phyloP scores from a whole-genome alignment of 2,113 vertebrate species.

The Nibea coibor region DNA sequence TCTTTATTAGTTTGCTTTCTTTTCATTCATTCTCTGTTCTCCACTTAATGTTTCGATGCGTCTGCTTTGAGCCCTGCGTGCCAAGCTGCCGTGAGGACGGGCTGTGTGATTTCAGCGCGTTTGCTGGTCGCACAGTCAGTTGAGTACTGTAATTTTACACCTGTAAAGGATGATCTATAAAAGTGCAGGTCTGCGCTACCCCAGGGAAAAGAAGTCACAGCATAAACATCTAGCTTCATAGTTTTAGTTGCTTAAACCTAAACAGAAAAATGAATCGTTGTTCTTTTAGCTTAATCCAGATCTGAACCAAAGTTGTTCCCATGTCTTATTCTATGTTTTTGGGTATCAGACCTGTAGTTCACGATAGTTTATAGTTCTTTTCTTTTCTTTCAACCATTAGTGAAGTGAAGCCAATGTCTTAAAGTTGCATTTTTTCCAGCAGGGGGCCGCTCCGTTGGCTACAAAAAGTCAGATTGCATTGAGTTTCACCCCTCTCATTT shows the following conservation, averaged over 20 bases:
- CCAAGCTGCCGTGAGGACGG: constrained; percentile 77
- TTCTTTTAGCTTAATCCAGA: neutral
- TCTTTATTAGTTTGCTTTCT: constrained; percentile 94
- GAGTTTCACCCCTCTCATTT: no score
- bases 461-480: no score
- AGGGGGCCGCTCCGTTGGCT: no score
- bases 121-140: neutral
- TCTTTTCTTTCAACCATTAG: no score
- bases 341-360: neutral
- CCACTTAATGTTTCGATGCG: constrained; percentile 84
- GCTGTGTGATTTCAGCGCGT: neutral
- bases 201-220: no score
- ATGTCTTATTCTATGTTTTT: neutral
- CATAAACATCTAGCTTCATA: no score
- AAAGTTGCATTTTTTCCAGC: no score
- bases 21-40: constrained; percentile 90
- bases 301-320: neutral
- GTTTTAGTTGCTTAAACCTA: neutral
- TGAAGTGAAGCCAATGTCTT: no score
- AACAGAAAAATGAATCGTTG: neutral
- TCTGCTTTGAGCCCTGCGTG: constrained; percentile 85
- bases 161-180: neutral
- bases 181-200: no score
- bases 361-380: no score
- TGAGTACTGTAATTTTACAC: neutral